Conservation (phyloP, 2,113 vertebrate genomes). For the Dolichotis patagonum region DNA sequence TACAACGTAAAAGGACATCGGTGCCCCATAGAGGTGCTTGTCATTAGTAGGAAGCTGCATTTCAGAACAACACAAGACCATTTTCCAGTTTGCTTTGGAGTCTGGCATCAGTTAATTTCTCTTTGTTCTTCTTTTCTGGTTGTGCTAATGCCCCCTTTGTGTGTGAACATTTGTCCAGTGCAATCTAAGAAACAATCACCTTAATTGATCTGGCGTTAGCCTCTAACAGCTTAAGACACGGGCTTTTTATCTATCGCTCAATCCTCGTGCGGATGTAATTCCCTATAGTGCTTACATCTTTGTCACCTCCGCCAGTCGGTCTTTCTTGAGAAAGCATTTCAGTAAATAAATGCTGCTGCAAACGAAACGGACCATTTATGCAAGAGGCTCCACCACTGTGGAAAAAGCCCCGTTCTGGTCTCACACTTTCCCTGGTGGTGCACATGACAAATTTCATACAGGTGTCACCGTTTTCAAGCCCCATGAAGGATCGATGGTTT, state of each 20-base stretch:
- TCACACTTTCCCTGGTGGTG: conserved; percentile 81
- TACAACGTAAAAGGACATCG: background rate
- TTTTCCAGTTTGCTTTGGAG: conserved; percentile 80
- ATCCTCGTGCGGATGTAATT: conserved; percentile 83
- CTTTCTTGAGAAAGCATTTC: conserved; percentile 73
- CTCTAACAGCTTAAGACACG: conserved; percentile 82
- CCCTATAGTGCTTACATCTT: conserved; percentile 84
- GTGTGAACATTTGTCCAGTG: conserved; percentile 83
- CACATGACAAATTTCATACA: conserved; percentile 94
- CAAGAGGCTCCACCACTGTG: conserved; percentile 60
- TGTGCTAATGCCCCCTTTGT: conserved; percentile 84
- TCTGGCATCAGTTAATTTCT: conserved; percentile 84
- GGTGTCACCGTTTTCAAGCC: conserved; percentile 90
- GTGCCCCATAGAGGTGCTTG: background rate
- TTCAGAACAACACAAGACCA: conserved; percentile 80
- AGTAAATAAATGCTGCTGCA: conserved; percentile 78
- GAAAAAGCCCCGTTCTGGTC: conserved; percentile 83
- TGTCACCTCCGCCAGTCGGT: conserved; percentile 64
- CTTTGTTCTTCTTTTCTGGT: conserved; percentile 83
- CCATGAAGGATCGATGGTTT: conserved; percentile 94
- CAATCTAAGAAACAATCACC: conserved; percentile 88
- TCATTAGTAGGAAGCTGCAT: conserved; percentile 56
- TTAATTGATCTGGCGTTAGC: conserved; percentile 87
- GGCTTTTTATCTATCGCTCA: conserved; percentile 84
- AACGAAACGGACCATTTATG: conserved; percentile 84